These are phyloP conservation scores for Hydrocynus forskahlii DNA, from an alignment of 2,797 vertebrate species.

Conservation along the genomic window DNA sequence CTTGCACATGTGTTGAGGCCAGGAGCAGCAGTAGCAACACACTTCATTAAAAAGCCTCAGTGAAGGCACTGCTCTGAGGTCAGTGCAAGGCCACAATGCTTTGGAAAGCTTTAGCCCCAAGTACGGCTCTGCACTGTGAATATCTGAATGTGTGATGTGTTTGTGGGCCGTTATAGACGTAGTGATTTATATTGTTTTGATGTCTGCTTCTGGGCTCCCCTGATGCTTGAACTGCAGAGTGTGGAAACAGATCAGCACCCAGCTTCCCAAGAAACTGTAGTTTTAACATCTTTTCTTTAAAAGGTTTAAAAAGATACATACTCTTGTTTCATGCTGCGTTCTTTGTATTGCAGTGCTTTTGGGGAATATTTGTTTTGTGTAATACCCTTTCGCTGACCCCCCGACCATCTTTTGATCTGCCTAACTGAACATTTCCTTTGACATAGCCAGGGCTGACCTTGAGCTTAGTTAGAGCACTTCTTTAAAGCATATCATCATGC, in stretches of 20 bases:
- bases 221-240: slow-evolving; percentile 19
- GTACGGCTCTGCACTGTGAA: neutral
- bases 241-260: neutral
- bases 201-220: slow-evolving; percentile 7
- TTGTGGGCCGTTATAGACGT: slow-evolving; percentile 6
- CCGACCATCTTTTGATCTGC: slow-evolving; percentile 23
- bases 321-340: neutral
- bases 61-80: slow-evolving; percentile 47
- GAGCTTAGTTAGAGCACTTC: slow-evolving; percentile 46
- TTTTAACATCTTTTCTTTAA: neutral
- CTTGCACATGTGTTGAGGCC: slow-evolving; percentile 59
- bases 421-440: slow-evolving; percentile 38
- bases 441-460: slow-evolving; percentile 51
- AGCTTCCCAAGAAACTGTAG: slow-evolving; percentile 11
- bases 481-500: slow-evolving; percentile 53
- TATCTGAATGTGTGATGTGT: neutral
- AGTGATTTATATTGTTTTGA: slow-evolving; percentile 31
- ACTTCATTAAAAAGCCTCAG: slow-evolving; percentile 58
- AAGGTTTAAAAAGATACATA: neutral
- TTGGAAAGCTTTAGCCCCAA: slow-evolving; percentile 34
- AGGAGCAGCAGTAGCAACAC: slow-evolving; percentile 54
- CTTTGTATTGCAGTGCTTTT: neutral
- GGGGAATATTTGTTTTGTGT: slow-evolving; percentile 22
- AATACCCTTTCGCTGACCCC: slow-evolving; percentile 18
- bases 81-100: slow-evolving; percentile 53